Evolutionary conservation across 2,888 invertebrate species (phyloP), one percentile per base, ranked within the genome.

Genomic region (Pardosa pseudoannulata): DNA sequence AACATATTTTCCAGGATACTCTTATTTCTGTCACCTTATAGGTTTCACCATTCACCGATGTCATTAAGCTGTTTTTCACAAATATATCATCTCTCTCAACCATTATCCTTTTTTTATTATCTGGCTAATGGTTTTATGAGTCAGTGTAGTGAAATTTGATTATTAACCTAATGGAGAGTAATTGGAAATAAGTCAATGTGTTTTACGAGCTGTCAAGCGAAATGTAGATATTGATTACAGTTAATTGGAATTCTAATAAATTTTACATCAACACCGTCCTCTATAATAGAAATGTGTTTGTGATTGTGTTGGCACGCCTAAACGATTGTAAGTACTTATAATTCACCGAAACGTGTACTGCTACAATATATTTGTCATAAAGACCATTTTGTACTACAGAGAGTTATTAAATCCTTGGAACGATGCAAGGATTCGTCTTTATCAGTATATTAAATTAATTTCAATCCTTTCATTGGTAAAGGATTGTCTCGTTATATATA

Each of bases 171-270:
- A 46, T 46, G 46, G 46, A 46, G 46, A 9, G 9, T 46, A 46
- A 46, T 46, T 46, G 46, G 16, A 46, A 46, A 46, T 16, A 46
- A 46, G 9, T 46, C 46, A 46, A 46, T 46, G 46, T 46, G 46
- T 46, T 46, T 46, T 11, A 46, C 16, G 46, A 11, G 46, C 46
- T 16, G 16, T 16, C 46, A 16, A 46, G 46, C 46, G 46, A 46
- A 46, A 46, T 46, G 46, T 2, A 46, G 46, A 46, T 46, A 46
- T 46, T 16, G 46, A 46, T 46, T 46, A 46, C 16, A 46, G 46
- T 46, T 46, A 46, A 46, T 46, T 46, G 16, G 46, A 46, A 46
- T 16, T 46, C 46, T 46, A 46, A 46, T 46, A 46, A 46, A 46
- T 46, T 46, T 46, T 46, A 46, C 46, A 46, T 46, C 46, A 46